phyloP scores from a whole-genome alignment of 2,888 invertebrate genomes.

The Oxytorus armatus region DNA sequence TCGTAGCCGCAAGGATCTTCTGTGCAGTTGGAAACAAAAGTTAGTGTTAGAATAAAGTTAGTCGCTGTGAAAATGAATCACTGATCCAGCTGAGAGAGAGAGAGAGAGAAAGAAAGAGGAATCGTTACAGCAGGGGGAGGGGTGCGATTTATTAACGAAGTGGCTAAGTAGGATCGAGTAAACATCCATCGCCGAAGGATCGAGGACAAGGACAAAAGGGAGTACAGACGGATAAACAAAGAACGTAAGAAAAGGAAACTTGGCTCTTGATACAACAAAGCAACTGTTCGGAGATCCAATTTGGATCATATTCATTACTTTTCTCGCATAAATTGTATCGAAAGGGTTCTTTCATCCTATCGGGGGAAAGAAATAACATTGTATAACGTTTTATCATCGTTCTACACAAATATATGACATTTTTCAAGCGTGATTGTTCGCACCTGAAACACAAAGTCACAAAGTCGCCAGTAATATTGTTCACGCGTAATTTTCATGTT shows the following conservation, averaged over 20 bases:
- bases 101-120: too few species aligned
- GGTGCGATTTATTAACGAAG: constrained; percentile 60
- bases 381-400: too few species aligned
- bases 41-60: constrained; percentile 21
- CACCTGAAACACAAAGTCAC: too few species aligned
- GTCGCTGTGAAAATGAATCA: constrained; percentile 10
- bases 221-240: neutral
- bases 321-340: too few species aligned
- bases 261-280: neutral
- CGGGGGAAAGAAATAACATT: too few species aligned
- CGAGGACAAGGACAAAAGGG: neutral
- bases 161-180: constrained; percentile 50
- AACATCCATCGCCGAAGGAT: constrained; percentile 37
- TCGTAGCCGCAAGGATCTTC: constrained; percentile 37
- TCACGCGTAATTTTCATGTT: too few species aligned
- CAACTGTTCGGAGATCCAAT: neutral
- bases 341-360: too few species aligned
- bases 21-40: neutral
- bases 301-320: too few species aligned
- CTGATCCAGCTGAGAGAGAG: constrained; percentile 10
- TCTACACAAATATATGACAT: too few species aligned
- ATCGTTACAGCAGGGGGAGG: constrained; percentile 24
- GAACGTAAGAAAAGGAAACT: neutral
- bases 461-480: too few species aligned
- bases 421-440: too few species aligned